A percentile compares a stretch with the other conserved stretches of the same genome.
phyloP scores from a whole-genome alignment of 2,888 invertebrate species.

The Meliscaeva auricollis region DNA sequence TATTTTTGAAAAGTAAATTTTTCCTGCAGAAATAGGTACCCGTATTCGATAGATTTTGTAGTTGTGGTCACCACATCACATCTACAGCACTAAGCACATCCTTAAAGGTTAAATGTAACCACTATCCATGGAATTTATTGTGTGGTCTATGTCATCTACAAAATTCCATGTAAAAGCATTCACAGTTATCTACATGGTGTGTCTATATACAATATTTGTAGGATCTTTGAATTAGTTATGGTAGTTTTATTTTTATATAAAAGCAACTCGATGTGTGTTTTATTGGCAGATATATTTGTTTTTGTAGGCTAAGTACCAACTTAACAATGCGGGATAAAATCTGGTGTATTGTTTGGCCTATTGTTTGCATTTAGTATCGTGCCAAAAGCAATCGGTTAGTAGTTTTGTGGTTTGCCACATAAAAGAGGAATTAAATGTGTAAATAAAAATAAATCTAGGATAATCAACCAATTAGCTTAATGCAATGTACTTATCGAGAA shows the following conservation, averaged over 20 bases:
- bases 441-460: conserved; percentile 32
- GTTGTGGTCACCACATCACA: conserved; percentile 1
- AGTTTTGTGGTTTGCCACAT: conserved; percentile 31
- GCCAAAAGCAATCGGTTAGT: conserved; percentile 38
- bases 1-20: neutral
- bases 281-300: neutral
- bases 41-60: neutral
- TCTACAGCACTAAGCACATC: conserved; percentile 20
- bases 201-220: neutral
- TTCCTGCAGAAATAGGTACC: neutral
- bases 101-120: conserved; percentile 38
- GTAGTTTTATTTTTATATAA: conserved; percentile 15
- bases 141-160: conserved; percentile 27
- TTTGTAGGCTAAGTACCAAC: neutral
- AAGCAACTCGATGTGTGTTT: conserved; percentile 2
- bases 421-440: conserved; percentile 23
- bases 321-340: neutral
- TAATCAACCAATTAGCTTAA: conserved; percentile 33
- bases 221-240: conserved; percentile 30
- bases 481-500: neutral
- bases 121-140: conserved; percentile 29
- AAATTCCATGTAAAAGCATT: conserved; percentile 6
- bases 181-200: neutral
- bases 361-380: conserved; percentile 35
- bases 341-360: neutral